Base-by-base conservation (phyloP, 2,888 invertebrate species). In the Galerucella calmariensis region DNA sequence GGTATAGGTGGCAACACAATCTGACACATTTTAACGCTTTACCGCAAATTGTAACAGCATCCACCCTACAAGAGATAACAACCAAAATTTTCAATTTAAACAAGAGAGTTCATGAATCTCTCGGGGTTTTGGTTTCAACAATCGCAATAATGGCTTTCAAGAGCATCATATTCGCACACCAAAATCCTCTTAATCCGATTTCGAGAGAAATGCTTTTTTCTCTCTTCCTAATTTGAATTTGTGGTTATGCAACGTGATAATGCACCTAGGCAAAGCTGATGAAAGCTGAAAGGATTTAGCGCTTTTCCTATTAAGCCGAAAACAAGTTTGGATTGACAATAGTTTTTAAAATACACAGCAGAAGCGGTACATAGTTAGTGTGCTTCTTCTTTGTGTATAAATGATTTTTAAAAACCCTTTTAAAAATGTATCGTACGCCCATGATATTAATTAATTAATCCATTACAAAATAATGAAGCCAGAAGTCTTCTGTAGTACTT, bases 231-330 rank as follows among this genome's bases (percentile, higher is more conserved):
- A 59, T 61, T 69, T 59, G 69, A 69, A 69, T 69, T 59, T 61
- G 61, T 35, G 69, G 61, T 35, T 48, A 27, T 69, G 68, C 59
- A 61, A 61, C 24, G 59, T 69, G 69, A 69, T 69, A 69, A 69
- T 69, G 69, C 69, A 69, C 20, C 59, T 24, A 24, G n/a, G 27
- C 27, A 24, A 69, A 61, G 48, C 69, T 20, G 69, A 24, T 24
- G 61, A 27, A 27, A 61, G 61, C 48, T 69, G n/a, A 46, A 5
- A 46, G 67, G 69, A 69, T 69, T 67, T 59, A 48, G 20, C 8
- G 61, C 24, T 41, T 61, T 48, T 56, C n/a, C 41, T 61, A 69
- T 69, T 69, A 69, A 44, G 46, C 61, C 46, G 44, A 46, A 41
- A 61, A 61, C 46, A 46, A 16, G 16, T 20, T 46, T 4, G 11